A percentile compares a stretch with the other conserved stretches of the same genome.
Conservation (phyloP, 2,797 vertebrate genomes). For the Rhinella marina region DNA sequence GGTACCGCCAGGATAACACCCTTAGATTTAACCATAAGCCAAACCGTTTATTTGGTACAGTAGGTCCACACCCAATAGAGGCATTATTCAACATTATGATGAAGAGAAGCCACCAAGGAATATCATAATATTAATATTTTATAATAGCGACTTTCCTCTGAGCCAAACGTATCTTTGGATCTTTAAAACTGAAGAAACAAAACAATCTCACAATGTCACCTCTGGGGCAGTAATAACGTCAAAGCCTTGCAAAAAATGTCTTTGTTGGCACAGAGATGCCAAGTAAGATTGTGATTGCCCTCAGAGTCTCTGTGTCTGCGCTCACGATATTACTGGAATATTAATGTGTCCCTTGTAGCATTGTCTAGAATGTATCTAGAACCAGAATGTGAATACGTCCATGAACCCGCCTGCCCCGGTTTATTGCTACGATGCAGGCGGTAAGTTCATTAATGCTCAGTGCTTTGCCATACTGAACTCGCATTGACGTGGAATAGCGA, state of each 20-base stretch:
- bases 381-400: slow-evolving; percentile 1
- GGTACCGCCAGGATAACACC: no score
- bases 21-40: no score
- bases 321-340: not conserved
- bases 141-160: not conserved
- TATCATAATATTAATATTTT: not conserved
- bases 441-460: not conserved
- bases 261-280: not conserved
- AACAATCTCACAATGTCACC: slow-evolving; percentile 12
- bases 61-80: no score
- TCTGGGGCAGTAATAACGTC: not conserved
- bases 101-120: not conserved
- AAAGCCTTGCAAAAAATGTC: not conserved
- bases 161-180: not conserved
- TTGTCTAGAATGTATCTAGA: not conserved
- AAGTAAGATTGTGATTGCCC: not conserved
- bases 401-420: not conserved
- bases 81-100: no score
- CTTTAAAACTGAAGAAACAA: not conserved
- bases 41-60: no score
- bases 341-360: not conserved
- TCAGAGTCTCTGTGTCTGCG: not conserved
- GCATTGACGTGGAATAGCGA: not conserved
- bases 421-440: not conserved
- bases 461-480: not conserved